A percentile compares a stretch with the other conserved stretches of the same genome.
Evolutionary conservation across 2,888 invertebrate species (phyloP).

Genomic region (Cephus pulcher): DNA sequence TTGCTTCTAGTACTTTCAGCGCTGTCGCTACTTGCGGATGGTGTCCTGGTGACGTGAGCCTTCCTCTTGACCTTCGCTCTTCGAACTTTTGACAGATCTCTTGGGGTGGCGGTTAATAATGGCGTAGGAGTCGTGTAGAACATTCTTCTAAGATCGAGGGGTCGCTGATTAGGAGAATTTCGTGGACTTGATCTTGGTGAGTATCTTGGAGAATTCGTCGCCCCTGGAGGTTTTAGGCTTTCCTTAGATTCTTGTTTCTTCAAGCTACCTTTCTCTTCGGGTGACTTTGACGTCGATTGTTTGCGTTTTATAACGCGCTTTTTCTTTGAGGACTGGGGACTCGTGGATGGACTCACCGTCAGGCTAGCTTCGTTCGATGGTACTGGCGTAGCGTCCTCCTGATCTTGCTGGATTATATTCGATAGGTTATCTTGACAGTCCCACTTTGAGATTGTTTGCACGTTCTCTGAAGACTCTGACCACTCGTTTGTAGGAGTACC

Average conservation of each 20-base stretch:
- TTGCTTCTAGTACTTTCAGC: conserved; percentile 56
- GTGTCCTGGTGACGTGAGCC: conserved; percentile 54
- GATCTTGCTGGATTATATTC: conserved; percentile 43
- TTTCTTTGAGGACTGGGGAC: conserved; percentile 51
- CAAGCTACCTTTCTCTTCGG: conserved; percentile 19
- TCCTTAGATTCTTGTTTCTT: conserved; percentile 23
- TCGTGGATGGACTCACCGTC: conserved; percentile 32
- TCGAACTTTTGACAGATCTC: conserved; percentile 59
- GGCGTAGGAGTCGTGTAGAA: conserved; percentile 62
- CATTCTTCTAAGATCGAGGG: conserved; percentile 58
- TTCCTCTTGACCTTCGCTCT: conserved; percentile 59
- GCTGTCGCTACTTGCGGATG: conserved; percentile 58
- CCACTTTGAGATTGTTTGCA: conserved; percentile 53
- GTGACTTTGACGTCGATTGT: conserved; percentile 47
- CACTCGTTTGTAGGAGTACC: conserved; percentile 55
- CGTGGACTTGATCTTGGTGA: conserved; percentile 39
- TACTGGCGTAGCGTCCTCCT: conserved; percentile 36
- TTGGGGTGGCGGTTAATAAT: conserved; percentile 59
- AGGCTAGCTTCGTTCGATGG: conserved; percentile 27
- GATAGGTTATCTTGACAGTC: conserved; percentile 51
- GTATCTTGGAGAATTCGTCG: conserved; percentile 28
- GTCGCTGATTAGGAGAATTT: conserved; percentile 52
- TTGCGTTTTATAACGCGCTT: conserved; percentile 54
- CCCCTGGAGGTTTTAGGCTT: conserved; percentile 26
- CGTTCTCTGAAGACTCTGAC: conserved; percentile 25